phyloP scores from a whole-genome alignment of 2,888 invertebrate species.

The Sarcophaga subvicina region DNA sequence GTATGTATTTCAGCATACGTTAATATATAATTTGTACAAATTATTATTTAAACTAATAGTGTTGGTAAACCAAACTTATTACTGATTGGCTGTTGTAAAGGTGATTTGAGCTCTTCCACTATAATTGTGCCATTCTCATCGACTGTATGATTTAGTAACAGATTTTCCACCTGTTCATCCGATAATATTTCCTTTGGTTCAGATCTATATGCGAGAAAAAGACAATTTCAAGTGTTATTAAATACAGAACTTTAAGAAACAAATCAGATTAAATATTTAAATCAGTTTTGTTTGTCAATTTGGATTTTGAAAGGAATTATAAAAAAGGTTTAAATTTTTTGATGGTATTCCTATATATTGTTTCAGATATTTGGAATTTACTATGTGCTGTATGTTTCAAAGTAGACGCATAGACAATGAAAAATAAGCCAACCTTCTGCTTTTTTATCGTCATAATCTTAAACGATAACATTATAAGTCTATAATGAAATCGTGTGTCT shows the following conservation, averaged over 20 bases:
- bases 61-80: constrained; percentile 63
- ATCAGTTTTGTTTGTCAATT: constrained; percentile 51
- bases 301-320: too few relatives aligned
- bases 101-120: constrained; percentile 78
- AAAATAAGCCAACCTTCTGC: too few relatives aligned
- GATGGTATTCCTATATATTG: too few relatives aligned
- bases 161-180: constrained; percentile 82
- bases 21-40: background rate
- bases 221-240: constrained; percentile 65
- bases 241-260: background rate
- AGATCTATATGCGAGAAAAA: constrained; percentile 71
- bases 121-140: constrained; percentile 78
- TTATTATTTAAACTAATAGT: constrained; percentile 59
- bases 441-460: too few relatives aligned
- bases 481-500: too few relatives aligned
- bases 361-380: too few relatives aligned
- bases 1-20: too few relatives aligned
- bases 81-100: constrained; percentile 71
- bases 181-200: constrained; percentile 81
- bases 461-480: too few relatives aligned
- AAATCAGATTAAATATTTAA: constrained; percentile 67
- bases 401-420: too few relatives aligned
- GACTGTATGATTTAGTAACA: constrained; percentile 79
- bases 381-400: too few relatives aligned
- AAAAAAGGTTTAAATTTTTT: too few relatives aligned